Conservation (phyloP, 64 coral and sea anemone genomes). For the Porites lutea region DNA sequence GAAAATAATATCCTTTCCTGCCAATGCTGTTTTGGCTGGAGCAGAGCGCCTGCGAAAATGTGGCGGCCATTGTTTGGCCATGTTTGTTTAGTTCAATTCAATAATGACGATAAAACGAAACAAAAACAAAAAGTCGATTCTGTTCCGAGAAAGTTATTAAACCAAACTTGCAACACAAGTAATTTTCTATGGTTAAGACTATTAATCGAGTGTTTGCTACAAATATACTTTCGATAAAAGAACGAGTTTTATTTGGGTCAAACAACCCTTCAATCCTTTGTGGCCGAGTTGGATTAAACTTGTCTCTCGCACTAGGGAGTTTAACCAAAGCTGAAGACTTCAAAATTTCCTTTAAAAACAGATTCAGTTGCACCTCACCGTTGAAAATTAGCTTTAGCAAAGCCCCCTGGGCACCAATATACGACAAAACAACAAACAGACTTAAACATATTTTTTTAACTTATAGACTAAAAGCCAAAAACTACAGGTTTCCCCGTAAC, state of each 20-base stretch:
- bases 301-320: background rate
- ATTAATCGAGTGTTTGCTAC: background rate
- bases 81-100: background rate
- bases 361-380: background rate
- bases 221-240: background rate
- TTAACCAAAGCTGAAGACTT: background rate
- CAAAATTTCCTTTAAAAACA: background rate
- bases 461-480: background rate
- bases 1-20: background rate
- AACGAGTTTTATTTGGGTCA: background rate
- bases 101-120: background rate
- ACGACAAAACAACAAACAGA: slow-evolving; percentile 5
- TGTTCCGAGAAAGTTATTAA: background rate
- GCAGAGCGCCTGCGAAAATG: background rate
- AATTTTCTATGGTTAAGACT: background rate
- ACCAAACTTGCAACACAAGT: background rate
- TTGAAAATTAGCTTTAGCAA: slow-evolving; percentile 41
- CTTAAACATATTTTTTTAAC: too few species aligned
- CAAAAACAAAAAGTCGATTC: background rate
- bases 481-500: background rate
- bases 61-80: background rate
- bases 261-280: background rate
- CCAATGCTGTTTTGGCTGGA: background rate
- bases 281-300: background rate
- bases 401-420: background rate